Conservation (phyloP, 2,797 vertebrate genomes). For the Argentina silus region DNA sequence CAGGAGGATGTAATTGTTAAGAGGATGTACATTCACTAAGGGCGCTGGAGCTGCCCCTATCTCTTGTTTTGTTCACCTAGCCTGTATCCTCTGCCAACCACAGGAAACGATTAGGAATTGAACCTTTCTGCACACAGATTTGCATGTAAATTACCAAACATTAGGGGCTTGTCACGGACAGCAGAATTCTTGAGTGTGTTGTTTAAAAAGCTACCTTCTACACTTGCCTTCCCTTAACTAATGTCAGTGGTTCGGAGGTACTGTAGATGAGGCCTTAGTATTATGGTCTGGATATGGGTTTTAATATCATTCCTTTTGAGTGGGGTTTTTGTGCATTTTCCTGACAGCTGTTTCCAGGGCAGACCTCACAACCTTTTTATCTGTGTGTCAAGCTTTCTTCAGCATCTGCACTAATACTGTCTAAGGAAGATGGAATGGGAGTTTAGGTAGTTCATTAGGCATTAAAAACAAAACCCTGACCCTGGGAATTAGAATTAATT, state of each 20-base stretch:
- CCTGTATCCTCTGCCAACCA: background rate
- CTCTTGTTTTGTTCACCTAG: slow-evolving; percentile 6
- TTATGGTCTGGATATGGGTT: slow-evolving; percentile 2
- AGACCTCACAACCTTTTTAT: slow-evolving; percentile 55
- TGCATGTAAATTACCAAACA: background rate
- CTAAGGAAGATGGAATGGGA: slow-evolving; percentile 26
- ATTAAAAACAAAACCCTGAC: background rate
- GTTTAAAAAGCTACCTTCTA: background rate
- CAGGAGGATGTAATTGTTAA: slow-evolving; percentile 26
- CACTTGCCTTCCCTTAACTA: background rate
- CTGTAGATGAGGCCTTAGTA: background rate
- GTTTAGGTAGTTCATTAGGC: slow-evolving; percentile 18
- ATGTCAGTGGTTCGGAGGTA: background rate
- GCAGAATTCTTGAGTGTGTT: background rate
- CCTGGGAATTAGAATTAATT: no score
- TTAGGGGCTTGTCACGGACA: background rate
- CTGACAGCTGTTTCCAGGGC: slow-evolving; percentile 64
- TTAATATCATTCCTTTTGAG: slow-evolving; percentile 10
- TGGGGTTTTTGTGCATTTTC: slow-evolving; percentile 50
- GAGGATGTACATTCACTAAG: slow-evolving; percentile 14
- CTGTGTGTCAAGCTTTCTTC: slow-evolving; percentile 61
- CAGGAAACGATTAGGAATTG: slow-evolving; percentile 5
- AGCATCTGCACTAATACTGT: slow-evolving; percentile 66
- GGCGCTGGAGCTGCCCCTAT: slow-evolving; percentile 19
- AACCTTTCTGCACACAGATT: background rate